Evolutionary conservation across 2,113 vertebrate genomes (phyloP).

Genomic region (Perccottus glenii): DNA sequence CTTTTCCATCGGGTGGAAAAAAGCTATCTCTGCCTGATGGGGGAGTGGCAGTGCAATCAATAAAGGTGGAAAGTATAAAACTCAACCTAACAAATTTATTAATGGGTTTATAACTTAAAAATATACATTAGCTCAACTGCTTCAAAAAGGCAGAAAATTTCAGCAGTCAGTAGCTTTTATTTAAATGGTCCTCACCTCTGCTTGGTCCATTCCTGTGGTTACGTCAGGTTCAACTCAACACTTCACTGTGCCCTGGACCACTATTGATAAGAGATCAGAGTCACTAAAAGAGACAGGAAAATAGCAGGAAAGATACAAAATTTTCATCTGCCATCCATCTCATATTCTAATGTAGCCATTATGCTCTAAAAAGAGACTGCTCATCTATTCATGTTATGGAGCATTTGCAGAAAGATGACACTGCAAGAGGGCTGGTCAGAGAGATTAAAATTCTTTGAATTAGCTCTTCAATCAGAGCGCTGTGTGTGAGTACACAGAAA

Average conservation of each 20-base stretch:
- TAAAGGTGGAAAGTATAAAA: conserved; percentile 44
- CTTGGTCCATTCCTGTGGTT: conserved; percentile 36
- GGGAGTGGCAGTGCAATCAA: conserved; percentile 46
- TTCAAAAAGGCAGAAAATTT: conserved; percentile 31
- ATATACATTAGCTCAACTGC: conserved; percentile 46
- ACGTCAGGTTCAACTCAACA: conserved; percentile 53
- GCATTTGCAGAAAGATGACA: conserved; percentile 68
- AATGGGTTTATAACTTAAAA: conserved; percentile 41
- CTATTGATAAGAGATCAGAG: conserved; percentile 55
- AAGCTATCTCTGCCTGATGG: conserved; percentile 35
- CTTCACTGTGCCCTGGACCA: conserved; percentile 49
- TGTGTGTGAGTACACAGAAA: conserved; percentile 66
- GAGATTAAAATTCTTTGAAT: conserved; percentile 70
- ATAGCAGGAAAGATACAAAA: conserved; percentile 52
- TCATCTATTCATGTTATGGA: conserved; percentile 72
- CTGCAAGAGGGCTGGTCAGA: conserved; percentile 53
- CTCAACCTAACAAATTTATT: conserved; percentile 61
- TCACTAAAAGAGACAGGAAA: conserved; percentile 44
- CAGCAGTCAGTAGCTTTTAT: conserved; percentile 30
- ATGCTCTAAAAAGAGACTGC: conserved; percentile 66
- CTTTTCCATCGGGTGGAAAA: conserved; percentile 50
- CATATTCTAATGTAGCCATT: conserved; percentile 73
- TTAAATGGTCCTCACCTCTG: conserved; percentile 52
- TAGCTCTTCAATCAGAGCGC: conserved; percentile 64
- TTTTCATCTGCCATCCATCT: conserved; percentile 66